Evolutionary conservation across 1,140 invertebrate species (phyloP).

Genomic region (Drosophila bipectinata): DNA sequence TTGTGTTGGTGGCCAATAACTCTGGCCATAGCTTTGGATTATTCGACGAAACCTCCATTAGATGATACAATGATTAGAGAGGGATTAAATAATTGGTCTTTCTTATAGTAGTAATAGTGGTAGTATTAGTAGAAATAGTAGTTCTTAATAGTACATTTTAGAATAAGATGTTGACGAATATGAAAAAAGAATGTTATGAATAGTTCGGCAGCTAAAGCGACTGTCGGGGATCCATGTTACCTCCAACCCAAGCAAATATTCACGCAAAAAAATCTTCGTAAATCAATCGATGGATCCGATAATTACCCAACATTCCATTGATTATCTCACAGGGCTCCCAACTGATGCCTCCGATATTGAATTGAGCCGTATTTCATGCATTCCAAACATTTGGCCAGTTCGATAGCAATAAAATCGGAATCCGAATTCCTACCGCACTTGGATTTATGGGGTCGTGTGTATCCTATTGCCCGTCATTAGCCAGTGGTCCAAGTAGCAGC

Average conservation of each 20-base stretch:
- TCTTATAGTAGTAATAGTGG: too few species aligned
- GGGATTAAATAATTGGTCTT: too few species aligned
- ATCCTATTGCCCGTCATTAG: slow-evolving; percentile 20
- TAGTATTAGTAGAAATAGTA: too few species aligned
- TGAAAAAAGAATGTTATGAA: not conserved
- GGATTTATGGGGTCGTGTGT: slow-evolving; percentile 30
- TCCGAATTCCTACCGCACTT: slow-evolving; percentile 5
- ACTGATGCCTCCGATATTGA: slow-evolving; percentile 31
- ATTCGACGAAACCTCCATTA: slow-evolving; percentile 8
- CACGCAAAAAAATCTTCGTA: slow-evolving; percentile 12
- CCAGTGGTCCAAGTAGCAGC: slow-evolving; percentile 19
- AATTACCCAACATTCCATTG: slow-evolving; percentile 31
- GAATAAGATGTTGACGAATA: not conserved
- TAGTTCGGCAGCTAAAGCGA: not conserved
- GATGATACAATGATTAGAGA: not conserved
- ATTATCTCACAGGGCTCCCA: slow-evolving; percentile 28
- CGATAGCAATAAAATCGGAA: slow-evolving; percentile 25
- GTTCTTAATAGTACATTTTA: too few species aligned
- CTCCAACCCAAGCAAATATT: slow-evolving; percentile 18
- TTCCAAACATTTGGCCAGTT: slow-evolving; percentile 46
- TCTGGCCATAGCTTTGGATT: slow-evolving; percentile 26
- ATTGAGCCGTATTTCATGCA: slow-evolving; percentile 52
- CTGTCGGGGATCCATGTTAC: not conserved
- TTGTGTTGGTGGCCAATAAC: not conserved
- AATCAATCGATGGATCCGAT: slow-evolving; percentile 28